Evolutionary conservation across 2,888 invertebrate species (phyloP).

Genomic region (Phragmatobia fuliginosa): DNA sequence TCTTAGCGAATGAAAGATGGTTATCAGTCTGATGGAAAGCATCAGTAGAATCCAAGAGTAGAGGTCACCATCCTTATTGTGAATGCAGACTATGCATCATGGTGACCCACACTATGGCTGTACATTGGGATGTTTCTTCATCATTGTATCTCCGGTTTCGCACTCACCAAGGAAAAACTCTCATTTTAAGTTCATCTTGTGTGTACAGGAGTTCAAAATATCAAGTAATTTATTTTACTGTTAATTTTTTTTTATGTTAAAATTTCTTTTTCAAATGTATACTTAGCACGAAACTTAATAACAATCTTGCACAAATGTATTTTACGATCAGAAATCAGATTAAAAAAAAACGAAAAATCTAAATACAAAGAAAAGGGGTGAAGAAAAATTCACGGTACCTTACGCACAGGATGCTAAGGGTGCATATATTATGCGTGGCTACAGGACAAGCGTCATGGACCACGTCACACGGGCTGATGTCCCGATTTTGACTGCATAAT

Average conservation of each 20-base stretch:
- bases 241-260: neutral
- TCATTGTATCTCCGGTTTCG: too few relatives aligned
- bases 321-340: slow-evolving; percentile 10
- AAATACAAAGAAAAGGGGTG: slow-evolving; percentile 9
- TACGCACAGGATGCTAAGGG: slow-evolving; percentile 61
- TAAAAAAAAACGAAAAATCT: slow-evolving; percentile 1
- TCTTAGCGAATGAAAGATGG: neutral
- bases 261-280: neutral
- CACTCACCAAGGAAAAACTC: too few relatives aligned
- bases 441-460: slow-evolving; percentile 53
- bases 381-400: slow-evolving; percentile 40
- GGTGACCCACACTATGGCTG: too few relatives aligned
- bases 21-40: too few relatives aligned
- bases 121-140: too few relatives aligned
- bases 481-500: slow-evolving; percentile 44
- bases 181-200: too few relatives aligned
- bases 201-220: too few relatives aligned
- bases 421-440: slow-evolving; percentile 61
- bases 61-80: too few relatives aligned
- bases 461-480: slow-evolving; percentile 39
- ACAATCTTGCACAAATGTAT: neutral
- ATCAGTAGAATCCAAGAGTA: too few relatives aligned
- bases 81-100: too few relatives aligned
- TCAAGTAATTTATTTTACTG: too few relatives aligned
- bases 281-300: neutral